Conservation (phyloP, 2,888 invertebrate species). For the Tetropium fuscum region DNA sequence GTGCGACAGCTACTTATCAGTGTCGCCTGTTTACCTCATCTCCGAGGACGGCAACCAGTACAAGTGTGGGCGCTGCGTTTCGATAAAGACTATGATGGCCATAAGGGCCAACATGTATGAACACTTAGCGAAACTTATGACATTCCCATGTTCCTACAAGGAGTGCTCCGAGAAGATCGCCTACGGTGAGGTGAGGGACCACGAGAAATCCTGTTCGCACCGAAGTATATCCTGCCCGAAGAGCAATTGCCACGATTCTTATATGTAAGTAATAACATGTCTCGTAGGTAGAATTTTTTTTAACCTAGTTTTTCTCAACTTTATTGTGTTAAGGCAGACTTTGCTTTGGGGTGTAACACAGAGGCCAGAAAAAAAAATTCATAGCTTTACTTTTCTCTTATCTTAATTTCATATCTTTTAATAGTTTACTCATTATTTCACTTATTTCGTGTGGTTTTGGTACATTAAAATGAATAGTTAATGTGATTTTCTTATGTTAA, state of each 20-base stretch:
- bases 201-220: slow-evolving; percentile 35
- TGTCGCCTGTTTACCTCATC: slow-evolving; percentile 35
- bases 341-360: too few species aligned
- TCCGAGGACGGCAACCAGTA: slow-evolving; percentile 42
- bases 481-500: too few species aligned
- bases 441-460: too few species aligned
- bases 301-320: too few species aligned
- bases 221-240: slow-evolving; percentile 36
- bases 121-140: slow-evolving; percentile 37
- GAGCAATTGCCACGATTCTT: slow-evolving; percentile 33
- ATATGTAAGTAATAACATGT: too few species aligned
- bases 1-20: slow-evolving; percentile 37
- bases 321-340: too few species aligned
- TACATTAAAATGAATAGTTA: too few species aligned
- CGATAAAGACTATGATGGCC: slow-evolving; percentile 37
- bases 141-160: slow-evolving; percentile 36
- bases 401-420: too few species aligned
- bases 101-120: slow-evolving; percentile 37
- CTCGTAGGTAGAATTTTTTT: too few species aligned
- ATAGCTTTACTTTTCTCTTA: too few species aligned
- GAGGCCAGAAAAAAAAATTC: too few species aligned
- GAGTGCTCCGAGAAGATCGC: slow-evolving; percentile 35
- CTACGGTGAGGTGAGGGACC: slow-evolving; percentile 36
- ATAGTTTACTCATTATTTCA: too few species aligned
- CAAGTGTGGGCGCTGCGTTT: slow-evolving; percentile 39